Evolutionary conservation across 2,113 vertebrate genomes (phyloP), one percentile per base, ranked within the genome.

Genomic region (Epinephelus fuscoguttatus): DNA sequence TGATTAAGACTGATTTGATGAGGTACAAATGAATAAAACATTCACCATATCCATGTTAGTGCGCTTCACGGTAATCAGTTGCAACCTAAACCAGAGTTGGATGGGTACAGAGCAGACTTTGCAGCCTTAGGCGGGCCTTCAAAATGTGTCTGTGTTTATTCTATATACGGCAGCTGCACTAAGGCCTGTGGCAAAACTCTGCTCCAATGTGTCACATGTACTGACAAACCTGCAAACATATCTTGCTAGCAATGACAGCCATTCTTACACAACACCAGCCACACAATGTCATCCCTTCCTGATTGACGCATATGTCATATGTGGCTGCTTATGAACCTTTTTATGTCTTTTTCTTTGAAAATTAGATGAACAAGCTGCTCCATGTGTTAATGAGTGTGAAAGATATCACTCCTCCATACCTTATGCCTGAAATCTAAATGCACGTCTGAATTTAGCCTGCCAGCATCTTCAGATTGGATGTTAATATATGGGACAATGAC

Each of bases 81-180:
- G 23, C 75, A 80, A 59, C 49, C 25, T 49, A 56, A 60, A 72
- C 61, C 33, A 25, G 50, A 59, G 63, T 47, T 25, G 57, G 53
- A 75, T 6, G 71, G n/a, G 60, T 63, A 12, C 12, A 57, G 63
- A 75, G 49, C 62, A 81, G 75, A 77, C 70, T 81, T 49, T 21
- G 40, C 27, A 69, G 75, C 89, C 66, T 70, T n/a, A 15, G 71
- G 88, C 45, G 0, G 84, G 23, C 74, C 76, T 88, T 87, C 60
- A 67, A 23, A 86, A 86, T 4, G 23, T 73, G 85, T 94, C 88
- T 87, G n/a, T 91, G 84, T 88, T 89, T 77, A 75, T 84, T 86
- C 82, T 84, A 84, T 81, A 87, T 88, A 50, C 11, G 45, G 86
- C 78, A 88, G 84, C 75, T 70, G 72, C 42, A 84, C 71, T 56